phyloP scores from a whole-genome alignment of 1,140 invertebrate genomes.

The Drosophila pruinosa region DNA sequence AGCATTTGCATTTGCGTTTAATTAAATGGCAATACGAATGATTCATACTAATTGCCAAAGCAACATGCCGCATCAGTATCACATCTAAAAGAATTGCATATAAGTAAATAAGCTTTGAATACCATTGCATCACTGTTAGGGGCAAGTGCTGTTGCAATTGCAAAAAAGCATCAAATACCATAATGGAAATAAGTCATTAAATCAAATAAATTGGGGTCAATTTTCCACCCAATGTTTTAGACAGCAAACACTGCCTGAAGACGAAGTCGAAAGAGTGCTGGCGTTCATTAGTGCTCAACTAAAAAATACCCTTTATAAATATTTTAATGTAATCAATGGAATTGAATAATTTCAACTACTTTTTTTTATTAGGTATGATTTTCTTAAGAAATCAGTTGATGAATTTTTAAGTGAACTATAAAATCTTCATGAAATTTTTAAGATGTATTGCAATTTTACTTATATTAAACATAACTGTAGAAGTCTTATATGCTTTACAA shows the following conservation, averaged over 20 bases:
- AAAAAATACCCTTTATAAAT: neutral
- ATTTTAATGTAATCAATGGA: too few relatives aligned
- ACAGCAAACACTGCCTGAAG: neutral
- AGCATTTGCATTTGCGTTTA: neutral
- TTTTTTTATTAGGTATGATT: too few relatives aligned
- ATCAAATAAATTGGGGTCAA: constrained; percentile 42
- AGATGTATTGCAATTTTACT: too few relatives aligned
- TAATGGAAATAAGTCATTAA: constrained; percentile 40
- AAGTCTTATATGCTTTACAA: too few relatives aligned
- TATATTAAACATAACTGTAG: too few relatives aligned
- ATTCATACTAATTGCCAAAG: neutral
- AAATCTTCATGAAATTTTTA: too few relatives aligned
- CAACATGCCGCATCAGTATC: neutral
- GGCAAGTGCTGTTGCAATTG: neutral
- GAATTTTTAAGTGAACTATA: too few relatives aligned
- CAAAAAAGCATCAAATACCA: constrained; percentile 2
- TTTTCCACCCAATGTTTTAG: constrained; percentile 33
- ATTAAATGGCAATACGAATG: neutral
- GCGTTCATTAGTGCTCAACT: too few relatives aligned
- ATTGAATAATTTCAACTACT: too few relatives aligned
- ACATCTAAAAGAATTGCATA: neutral
- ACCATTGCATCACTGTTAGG: neutral
- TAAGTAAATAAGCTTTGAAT: constrained; percentile 1
- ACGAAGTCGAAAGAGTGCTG: neutral
- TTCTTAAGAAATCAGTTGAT: too few relatives aligned